Evolutionary conservation across 2,888 invertebrate genomes (phyloP), one percentile per base, ranked within the genome.

Genomic region (Leuctra nigra): DNA sequence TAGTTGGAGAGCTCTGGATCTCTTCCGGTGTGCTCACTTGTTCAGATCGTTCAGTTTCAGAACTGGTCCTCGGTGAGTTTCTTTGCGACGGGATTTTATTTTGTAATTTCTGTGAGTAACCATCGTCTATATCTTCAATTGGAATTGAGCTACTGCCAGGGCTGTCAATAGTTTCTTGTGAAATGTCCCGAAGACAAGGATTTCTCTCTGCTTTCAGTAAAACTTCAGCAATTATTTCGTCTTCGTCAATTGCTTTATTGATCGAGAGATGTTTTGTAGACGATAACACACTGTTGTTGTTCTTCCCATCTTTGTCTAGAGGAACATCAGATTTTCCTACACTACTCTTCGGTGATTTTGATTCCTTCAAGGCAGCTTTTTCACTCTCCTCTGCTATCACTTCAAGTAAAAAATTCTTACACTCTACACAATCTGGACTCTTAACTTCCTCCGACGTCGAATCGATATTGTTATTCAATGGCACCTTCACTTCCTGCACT

Each of bases 341-440:
- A 6, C 6, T 11, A 29, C 11, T 29, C 11, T 29, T 29, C 11
- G 29, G 11, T 29, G 6, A 7, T 7, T 29, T 29, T 11, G 11
- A 7, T 7, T 29, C 29, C 11, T 22, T 44, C 20, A 22, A 22
- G 1, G n/a, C 11, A 11, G 2, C 22, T n/a, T 2, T 22, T 13
- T 22, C 44, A 23, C 4, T 20, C 44, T 44, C 44, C 18, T 44
- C 44, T 4, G 44, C 23, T n/a, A 44, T 18, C 2, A 23, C 44
- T 20, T 22, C 50, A 13, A 29, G 4, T 3, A 50, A 33, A 35
- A 50, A 47, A 24, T 23, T 35, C 22, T 50, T 50, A 18, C 50
- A 50, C 35, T 50, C 33, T 7, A 33, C 13, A 50, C 50, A 50
- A 18, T 50, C 50, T 11, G 50, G 50, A 35, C 50, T 33, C 22